A percentile compares a stretch with the other conserved stretches of the same genome.
Evolutionary conservation across 2,797 vertebrate genomes (phyloP).

Genomic region (Rhabdomys pumilio): DNA sequence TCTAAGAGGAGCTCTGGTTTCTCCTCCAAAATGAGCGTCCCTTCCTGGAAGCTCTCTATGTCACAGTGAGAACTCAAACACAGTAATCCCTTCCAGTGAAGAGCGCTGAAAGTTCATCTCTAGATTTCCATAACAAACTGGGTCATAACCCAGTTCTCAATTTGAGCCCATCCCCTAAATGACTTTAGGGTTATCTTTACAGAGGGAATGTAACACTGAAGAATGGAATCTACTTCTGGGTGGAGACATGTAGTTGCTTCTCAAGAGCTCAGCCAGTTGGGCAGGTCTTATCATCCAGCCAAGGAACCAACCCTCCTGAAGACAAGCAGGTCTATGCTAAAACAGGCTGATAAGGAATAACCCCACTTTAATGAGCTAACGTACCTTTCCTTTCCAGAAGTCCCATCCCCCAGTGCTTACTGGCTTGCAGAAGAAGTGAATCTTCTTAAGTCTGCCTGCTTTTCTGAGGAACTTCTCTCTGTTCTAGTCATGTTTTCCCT

Average conservation of each 20-base stretch:
- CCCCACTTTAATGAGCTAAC: not conserved
- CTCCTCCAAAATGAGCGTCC: not conserved
- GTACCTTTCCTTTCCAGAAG: not conserved
- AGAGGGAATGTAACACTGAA: not conserved
- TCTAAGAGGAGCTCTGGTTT: not conserved
- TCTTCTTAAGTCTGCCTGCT: not conserved
- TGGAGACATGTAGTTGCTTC: not conserved
- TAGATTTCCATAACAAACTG: not conserved
- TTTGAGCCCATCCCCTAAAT: not conserved
- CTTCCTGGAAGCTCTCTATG: not conserved
- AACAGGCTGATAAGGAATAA: not conserved
- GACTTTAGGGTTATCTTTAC: not conserved
- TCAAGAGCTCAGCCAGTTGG: not conserved
- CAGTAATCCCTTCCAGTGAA: not conserved
- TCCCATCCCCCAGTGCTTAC: not conserved
- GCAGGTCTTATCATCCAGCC: not conserved
- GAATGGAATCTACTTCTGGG: not conserved
- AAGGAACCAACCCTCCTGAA: not conserved
- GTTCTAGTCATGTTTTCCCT: not conserved
- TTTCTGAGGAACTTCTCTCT: not conserved
- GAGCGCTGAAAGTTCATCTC: not conserved
- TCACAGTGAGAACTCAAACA: not conserved
- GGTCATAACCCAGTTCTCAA: not conserved
- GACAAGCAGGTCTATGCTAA: not conserved
- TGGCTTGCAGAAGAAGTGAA: not conserved